phyloP scores from a whole-genome alignment of 2,888 invertebrate genomes.

The Uloborus plumipes region DNA sequence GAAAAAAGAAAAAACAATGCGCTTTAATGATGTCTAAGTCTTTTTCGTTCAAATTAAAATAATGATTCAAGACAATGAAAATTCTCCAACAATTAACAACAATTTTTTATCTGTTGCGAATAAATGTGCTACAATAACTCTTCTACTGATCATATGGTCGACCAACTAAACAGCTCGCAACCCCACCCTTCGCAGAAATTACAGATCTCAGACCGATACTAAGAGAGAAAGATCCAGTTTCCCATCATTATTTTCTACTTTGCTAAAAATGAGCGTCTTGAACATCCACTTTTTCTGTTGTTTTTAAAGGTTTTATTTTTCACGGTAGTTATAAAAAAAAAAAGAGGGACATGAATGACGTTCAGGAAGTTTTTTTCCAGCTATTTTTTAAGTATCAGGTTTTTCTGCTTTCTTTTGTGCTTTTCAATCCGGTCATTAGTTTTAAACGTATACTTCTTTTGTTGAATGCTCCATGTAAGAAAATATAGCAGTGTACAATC shows the following conservation, averaged over 20 bases:
- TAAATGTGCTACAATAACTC: too few relatives aligned
- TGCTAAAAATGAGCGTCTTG: constrained; percentile 12
- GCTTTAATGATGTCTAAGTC: too few relatives aligned
- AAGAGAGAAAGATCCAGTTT: neutral
- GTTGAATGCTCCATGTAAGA: too few relatives aligned
- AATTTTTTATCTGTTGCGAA: too few relatives aligned
- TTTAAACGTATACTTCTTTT: neutral
- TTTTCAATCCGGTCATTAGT: neutral
- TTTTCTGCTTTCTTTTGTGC: neutral
- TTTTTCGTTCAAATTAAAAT: too few relatives aligned
- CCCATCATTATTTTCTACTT: constrained; percentile 35
- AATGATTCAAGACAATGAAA: too few relatives aligned
- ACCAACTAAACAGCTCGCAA: neutral
- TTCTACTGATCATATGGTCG: constrained; percentile 6
- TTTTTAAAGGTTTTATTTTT: neutral
- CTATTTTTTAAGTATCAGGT: neutral
- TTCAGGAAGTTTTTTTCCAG: neutral
- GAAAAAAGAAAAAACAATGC: too few relatives aligned
- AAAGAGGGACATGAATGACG: neutral
- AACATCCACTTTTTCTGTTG: neutral
- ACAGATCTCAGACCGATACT: constrained; percentile 14
- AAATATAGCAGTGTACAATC: too few relatives aligned
- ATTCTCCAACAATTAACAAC: too few relatives aligned
- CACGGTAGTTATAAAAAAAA: neutral
- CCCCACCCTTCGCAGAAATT: constrained; percentile 3